These are phyloP conservation scores for Python bivittatus DNA, from an alignment of 2,113 vertebrate genomes.

Conservation along the genomic window DNA sequence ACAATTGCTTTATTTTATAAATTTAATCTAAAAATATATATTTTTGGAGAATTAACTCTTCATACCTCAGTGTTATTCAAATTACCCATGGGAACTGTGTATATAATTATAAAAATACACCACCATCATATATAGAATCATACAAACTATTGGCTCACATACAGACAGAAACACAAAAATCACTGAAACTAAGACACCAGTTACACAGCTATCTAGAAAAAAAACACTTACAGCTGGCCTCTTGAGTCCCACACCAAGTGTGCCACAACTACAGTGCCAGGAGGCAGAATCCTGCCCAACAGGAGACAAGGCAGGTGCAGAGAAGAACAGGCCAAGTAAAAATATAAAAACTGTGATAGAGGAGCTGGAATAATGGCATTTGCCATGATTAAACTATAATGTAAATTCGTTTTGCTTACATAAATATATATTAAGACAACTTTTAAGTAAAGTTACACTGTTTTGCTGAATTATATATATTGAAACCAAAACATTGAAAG, in stretches of 20 bases:
- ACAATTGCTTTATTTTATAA: conserved; percentile 54
- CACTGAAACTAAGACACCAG: conserved; percentile 64
- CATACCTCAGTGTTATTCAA: conserved; percentile 13
- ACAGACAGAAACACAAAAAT: conserved; percentile 54
- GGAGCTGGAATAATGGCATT: conserved; percentile 58
- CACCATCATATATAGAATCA: conserved; percentile 56
- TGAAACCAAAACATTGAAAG: background rate
- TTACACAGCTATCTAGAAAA: conserved; percentile 63
- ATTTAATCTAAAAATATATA: conserved; percentile 5
- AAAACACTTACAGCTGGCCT: conserved; percentile 80
- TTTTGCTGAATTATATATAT: conserved; percentile 1
- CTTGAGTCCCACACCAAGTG: conserved; percentile 83
- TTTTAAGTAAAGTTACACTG: conserved; percentile 12
- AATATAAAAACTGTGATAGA: conserved; percentile 70
- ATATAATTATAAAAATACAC: conserved; percentile 61
- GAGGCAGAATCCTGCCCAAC: conserved; percentile 81
- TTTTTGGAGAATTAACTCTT: conserved; percentile 36
- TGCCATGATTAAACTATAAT: conserved; percentile 48
- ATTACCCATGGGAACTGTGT: conserved; percentile 44
- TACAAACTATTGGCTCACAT: conserved; percentile 60
- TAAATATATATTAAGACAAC: background rate
- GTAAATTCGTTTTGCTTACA: conserved; percentile 7
- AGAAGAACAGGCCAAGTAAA: conserved; percentile 74
- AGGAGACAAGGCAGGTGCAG: conserved; percentile 74
- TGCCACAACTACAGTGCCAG: conserved; percentile 85